Evolutionary conservation across 2,888 invertebrate genomes (phyloP), one percentile per base, ranked within the genome.

Genomic region (Auanema sp.): DNA sequence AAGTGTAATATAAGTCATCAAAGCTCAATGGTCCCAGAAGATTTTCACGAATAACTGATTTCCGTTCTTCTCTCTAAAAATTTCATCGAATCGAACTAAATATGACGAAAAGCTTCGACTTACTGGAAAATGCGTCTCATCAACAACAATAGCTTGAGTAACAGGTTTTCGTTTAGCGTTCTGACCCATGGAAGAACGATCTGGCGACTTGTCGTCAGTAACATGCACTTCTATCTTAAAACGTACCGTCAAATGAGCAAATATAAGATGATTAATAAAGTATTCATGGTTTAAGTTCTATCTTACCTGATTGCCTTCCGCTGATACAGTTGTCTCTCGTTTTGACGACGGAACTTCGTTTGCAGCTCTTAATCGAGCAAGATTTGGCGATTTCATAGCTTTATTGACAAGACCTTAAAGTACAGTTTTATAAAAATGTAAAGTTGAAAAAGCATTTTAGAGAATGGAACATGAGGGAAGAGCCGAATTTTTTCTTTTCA

Each of bases 1-100:
- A 79, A 52, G 80, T 80, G 60, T 81, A 81, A 61, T 81, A 75
- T 56, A 81, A 66, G 55, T 81, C 81, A 60, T 81, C 81, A 59
- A 79, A 81, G 23, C 72, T 68, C 16, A 81, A 63, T 24, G 80
- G 79, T 14, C 81, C 81, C 11, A 81, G 68, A 24, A 81, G 69
- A 61, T 81, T 81, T 52, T 78, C 75, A 1, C 81, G 69, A 40
- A 81, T 76, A 50, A 81, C 72, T 11, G 72, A 76, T 16, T 64
- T 67, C 8, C 64, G 58, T n/a, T 60, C 24, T 3, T 51, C 49
- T n/a, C 55, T 65, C 63, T 62, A 43, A 44, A 60, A 54, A 8
- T 10, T 47, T 47, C 47, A 47, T 18, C 47, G 47, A 18, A 3
- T 21, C 5, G 21, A 47, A 47, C 16, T 18, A 5, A 47, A 16